phyloP scores from a whole-genome alignment of 2,113 vertebrate species.

The Camelus dromedarius region DNA sequence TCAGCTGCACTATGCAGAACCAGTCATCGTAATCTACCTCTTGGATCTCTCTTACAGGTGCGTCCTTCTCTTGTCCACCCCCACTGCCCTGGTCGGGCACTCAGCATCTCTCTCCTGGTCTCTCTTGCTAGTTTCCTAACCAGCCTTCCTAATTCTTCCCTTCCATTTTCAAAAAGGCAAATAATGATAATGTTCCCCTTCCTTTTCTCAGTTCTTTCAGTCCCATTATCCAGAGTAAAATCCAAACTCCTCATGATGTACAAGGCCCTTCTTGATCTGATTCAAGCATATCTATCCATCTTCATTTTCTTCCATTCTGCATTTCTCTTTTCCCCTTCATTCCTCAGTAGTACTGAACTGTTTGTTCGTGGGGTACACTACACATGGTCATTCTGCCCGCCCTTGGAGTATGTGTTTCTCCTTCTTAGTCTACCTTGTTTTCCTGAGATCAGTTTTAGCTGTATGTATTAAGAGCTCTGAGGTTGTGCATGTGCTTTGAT shows the following conservation, averaged over 20 bases:
- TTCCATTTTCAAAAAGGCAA: not conserved
- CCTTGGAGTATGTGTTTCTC: not conserved
- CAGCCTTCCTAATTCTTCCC: slow-evolving; percentile 30
- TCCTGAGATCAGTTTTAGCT: not conserved
- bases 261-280: not conserved
- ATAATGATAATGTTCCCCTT: not conserved
- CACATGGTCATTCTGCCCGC: not conserved
- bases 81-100: not conserved
- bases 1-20: not conserved
- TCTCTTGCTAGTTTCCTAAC: not conserved
- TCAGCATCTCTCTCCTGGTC: not conserved
- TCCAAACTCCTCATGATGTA: not conserved
- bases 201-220: not conserved
- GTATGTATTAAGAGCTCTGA: not conserved
- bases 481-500: not conserved
- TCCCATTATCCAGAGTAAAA: not conserved
- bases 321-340: not conserved
- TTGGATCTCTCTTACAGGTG: fast-evolving
- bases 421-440: not conserved
- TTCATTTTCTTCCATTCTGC: not conserved
- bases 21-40: not conserved
- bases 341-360: not conserved
- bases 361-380: not conserved
- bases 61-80: not conserved
- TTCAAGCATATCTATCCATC: not conserved